Conservation (phyloP, 1,140 invertebrate genomes). For the Chrysopa pallens region DNA sequence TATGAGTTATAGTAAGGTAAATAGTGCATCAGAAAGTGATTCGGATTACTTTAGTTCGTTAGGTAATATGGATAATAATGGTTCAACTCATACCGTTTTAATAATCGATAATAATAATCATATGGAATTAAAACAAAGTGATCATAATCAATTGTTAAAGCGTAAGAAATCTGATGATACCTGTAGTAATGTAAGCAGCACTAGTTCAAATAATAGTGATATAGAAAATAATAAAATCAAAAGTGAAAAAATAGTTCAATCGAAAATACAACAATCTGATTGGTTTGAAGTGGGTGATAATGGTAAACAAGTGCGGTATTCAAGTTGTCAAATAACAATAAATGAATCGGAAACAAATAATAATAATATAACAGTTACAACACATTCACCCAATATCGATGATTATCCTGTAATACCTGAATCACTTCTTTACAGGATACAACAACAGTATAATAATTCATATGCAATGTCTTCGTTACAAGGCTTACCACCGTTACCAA, state of each 20-base stretch:
- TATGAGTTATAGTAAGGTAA: no score
- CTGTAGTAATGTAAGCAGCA: no score
- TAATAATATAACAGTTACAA: constrained; percentile 2
- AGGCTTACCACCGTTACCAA: constrained; percentile 63
- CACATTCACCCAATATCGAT: constrained; percentile 15
- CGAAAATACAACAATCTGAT: constrained; percentile 24
- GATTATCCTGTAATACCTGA: constrained; percentile 7
- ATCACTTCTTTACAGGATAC: constrained; percentile 14
- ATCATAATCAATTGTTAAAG: no score
- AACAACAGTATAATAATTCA: no score
- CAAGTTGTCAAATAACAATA: constrained; percentile 25
- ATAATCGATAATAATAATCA: no score
- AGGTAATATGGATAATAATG: no score
- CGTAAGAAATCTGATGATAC: no score
- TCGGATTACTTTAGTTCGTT: no score
- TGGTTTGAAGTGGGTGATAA: constrained; percentile 24
- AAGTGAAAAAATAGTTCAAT: background rate
- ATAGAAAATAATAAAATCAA: constrained; percentile 8
- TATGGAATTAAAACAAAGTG: no score
- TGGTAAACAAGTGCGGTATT: constrained; percentile 20
- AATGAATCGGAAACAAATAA: constrained; percentile 11
- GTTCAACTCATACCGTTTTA: no score
- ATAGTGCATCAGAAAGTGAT: no score
- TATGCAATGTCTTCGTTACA: constrained; percentile 43
- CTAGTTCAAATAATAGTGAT: constrained; percentile 1